Conservation (phyloP, 2,888 invertebrate genomes). For the Didymodactylos carnosus region DNA sequence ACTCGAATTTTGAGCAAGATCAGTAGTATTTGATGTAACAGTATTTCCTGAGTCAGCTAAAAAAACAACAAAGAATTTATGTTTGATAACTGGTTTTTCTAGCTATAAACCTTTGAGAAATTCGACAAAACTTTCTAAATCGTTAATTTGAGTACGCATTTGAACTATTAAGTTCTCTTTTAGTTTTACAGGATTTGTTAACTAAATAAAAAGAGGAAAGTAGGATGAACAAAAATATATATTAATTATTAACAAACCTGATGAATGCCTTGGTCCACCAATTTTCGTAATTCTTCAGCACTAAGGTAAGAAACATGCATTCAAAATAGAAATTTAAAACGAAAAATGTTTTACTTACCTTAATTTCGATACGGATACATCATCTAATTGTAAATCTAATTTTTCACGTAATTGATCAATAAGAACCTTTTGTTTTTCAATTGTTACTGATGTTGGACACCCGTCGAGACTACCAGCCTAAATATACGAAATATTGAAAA, state of each 20-base stretch:
- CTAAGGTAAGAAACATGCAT: conserved; percentile 19
- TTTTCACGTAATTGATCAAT: conserved; percentile 39
- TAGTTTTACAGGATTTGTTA: conserved; percentile 76
- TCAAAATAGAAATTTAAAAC: too few relatives aligned
- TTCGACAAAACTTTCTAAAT: conserved; percentile 85
- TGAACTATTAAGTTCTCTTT: conserved; percentile 86
- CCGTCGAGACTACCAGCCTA: conserved; percentile 51
- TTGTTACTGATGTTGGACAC: conserved; percentile 43
- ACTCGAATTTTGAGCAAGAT: too few relatives aligned
- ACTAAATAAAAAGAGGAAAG: conserved; percentile 37
- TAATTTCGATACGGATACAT: conserved; percentile 15
- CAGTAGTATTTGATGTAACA: too few relatives aligned
- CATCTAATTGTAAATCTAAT: conserved; percentile 30
- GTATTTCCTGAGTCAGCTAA: background rate
- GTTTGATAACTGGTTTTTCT: background rate
- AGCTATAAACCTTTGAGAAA: conserved; percentile 57
- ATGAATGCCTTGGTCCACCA: conserved; percentile 32
- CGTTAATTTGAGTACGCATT: conserved; percentile 82
- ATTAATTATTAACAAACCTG: conserved; percentile 21
- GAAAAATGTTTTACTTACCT: background rate
- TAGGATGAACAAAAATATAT: background rate
- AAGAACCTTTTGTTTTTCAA: conserved; percentile 69
- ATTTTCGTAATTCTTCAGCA: conserved; percentile 28
- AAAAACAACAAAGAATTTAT: background rate
- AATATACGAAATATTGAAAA: conserved; percentile 14